phyloP scores from a whole-genome alignment of 2,797 vertebrate genomes.

The Chaunax sp. region DNA sequence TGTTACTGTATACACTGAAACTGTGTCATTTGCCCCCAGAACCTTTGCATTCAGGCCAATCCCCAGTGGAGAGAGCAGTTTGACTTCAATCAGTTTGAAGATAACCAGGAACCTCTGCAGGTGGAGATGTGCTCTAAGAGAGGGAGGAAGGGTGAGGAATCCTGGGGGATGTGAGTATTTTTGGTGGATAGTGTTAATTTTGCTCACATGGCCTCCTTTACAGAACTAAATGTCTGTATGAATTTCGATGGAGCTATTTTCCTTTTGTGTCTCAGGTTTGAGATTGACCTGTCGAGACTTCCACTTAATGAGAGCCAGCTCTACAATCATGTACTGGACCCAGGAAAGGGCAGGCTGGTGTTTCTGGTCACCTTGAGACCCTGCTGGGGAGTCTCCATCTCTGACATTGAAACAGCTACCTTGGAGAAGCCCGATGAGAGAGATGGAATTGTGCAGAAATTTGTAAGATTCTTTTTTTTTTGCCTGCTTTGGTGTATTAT shows the following conservation, averaged over 20 bases:
- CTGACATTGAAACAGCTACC: conserved; percentile 87
- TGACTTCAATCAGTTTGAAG: conserved; percentile 97
- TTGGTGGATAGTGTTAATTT: conserved; percentile 48
- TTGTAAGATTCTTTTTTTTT: conserved; percentile 82
- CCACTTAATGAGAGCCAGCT: conserved; percentile 85
- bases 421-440: conserved; percentile 85
- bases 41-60: conserved; percentile 93
- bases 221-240: conserved; percentile 30
- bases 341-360: conserved; percentile 87
- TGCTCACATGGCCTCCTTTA: conserved; percentile 35
- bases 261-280: conserved; percentile 83
- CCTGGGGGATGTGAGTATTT: conserved; percentile 93
- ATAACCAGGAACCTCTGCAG: conserved; percentile 93
- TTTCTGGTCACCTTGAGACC: conserved; percentile 87
- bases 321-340: conserved; percentile 85
- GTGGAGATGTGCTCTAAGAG: conserved; percentile 93
- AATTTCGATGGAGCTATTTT: conserved; percentile 48
- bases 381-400: conserved; percentile 89
- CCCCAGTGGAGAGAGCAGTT: conserved; percentile 98
- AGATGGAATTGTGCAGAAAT: conserved; percentile 83
- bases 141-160: conserved; percentile 91
- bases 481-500: conserved; percentile 21
- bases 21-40: conserved; percentile 78
- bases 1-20: conserved; percentile 56
- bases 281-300: conserved; percentile 87